Percentiles rank a stretch among this genome's conserved stretches.
phyloP scores from a whole-genome alignment of 2,888 invertebrate genomes.

The Branchellion lobata region DNA sequence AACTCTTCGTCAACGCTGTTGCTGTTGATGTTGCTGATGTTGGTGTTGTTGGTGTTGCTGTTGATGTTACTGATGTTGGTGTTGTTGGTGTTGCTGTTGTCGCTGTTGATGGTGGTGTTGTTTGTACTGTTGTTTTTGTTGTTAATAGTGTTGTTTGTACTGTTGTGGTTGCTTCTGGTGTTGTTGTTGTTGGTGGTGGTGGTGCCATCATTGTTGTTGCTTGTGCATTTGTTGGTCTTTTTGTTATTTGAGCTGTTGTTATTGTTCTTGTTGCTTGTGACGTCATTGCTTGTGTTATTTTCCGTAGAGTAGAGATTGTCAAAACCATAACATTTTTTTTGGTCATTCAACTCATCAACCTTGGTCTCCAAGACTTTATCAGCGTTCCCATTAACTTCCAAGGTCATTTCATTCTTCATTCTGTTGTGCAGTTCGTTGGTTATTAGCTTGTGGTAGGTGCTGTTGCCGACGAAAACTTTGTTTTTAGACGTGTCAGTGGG shows the following conservation, averaged over 20 bases:
- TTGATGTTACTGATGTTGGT: neutral
- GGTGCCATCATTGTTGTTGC: neutral
- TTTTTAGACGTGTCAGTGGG: neutral
- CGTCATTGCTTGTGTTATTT: neutral
- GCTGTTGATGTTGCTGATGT: conserved; percentile 14
- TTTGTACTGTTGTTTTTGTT: neutral
- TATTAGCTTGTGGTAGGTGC: neutral
- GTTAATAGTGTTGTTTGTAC: neutral
- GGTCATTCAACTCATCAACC: too few relatives aligned
- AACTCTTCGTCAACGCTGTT: conserved; percentile 36
- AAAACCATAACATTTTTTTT: neutral
- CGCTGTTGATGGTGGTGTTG: neutral
- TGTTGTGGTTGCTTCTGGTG: neutral
- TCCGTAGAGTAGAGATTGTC: neutral
- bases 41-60: neutral
- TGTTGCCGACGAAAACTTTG: neutral
- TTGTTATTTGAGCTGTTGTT: neutral
- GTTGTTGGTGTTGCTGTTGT: neutral
- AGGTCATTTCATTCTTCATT: conserved; percentile 1
- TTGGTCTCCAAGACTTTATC: too few relatives aligned
- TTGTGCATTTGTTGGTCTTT: neutral
- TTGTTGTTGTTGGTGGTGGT: neutral
- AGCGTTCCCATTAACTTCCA: neutral
- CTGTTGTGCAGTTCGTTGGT: neutral
- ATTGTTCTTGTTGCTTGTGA: neutral